Base-by-base conservation (phyloP, 1,140 invertebrate species). In the Orchesella cincta region DNA sequence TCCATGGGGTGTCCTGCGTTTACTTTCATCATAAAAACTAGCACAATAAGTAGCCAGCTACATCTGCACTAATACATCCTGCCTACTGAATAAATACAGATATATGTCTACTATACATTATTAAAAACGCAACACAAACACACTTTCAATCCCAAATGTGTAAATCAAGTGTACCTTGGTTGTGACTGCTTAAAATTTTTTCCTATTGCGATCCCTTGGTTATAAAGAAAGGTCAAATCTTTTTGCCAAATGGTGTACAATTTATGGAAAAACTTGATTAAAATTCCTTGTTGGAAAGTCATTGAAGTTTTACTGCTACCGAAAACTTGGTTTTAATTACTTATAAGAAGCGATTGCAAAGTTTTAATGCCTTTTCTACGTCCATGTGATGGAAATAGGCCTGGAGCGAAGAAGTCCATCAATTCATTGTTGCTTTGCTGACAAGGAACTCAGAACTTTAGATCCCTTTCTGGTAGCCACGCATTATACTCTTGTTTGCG, bases 311-410 rank as follows among this genome's bases (percentile, higher is more conserved):
- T 57, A 14, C 23, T n/a, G 23, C 12, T 26, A 57, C 52, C 23
- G 8, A 57, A 57, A 57, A 57, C 23, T 57, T 57, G 8, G 12
- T 57, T 57, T 57, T 57, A 57, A 57, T 57, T 57, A 57, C 52
- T 46, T 46, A 12, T 46, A 46, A 46, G 39, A 46, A 46, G 8
- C 20, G 39, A 8, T 20, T 20, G 39, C 39, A 46, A 12, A 46
- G 8, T 46, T 46, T 8, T n/a, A n/a, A n/a, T n/a, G n/a, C n/a
- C n/a, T n/a, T 46, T 46, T 46, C 39, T 46, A 46, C 39, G 39
- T 46, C 20, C 39, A 46, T 46, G 23, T 57, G 14, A 14, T 12
- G 23, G 52, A 57, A 57, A 46, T 57, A 14, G 23, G 52, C 23
- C 12, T 57, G 14, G 12, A 26, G 23, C 23, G 23, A n/a, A n/a